Conservation (phyloP, 2,797 vertebrate genomes). For the Epinephelus awoara region DNA sequence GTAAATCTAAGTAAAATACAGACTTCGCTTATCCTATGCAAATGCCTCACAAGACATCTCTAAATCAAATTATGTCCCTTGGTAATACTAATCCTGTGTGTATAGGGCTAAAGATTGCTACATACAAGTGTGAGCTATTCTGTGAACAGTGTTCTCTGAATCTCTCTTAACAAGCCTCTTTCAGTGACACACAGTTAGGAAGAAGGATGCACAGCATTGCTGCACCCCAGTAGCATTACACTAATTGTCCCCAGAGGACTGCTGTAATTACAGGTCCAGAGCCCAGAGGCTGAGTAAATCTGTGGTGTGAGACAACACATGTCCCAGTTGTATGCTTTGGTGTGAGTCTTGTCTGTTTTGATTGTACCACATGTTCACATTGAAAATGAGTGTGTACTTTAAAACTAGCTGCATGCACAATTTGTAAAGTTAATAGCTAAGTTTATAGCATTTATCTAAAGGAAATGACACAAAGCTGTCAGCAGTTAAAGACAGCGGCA, state of each 20-base stretch:
- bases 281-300: constrained; percentile 5
- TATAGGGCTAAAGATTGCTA: too few species aligned
- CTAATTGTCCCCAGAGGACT: constrained; percentile 1
- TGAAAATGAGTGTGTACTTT: neutral
- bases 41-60: too few species aligned
- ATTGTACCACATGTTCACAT: neutral
- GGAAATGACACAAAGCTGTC: neutral
- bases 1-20: too few species aligned
- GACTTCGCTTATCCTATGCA: too few species aligned
- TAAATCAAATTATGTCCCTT: too few species aligned
- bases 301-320: neutral
- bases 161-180: neutral
- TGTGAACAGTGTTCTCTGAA: neutral
- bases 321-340: neutral
- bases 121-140: neutral
- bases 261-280: constrained; percentile 16
- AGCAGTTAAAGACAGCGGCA: neutral
- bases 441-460: neutral
- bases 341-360: constrained; percentile 5
- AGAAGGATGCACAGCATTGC: neutral
- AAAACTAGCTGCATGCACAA: neutral
- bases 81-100: too few species aligned
- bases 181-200: neutral
- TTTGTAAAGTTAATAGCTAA: neutral
- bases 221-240: constrained; percentile 11